A percentile compares a stretch with the other conserved stretches of the same genome.
phyloP scores from a whole-genome alignment of 2,888 invertebrate genomes.

The Fragum fragum region DNA sequence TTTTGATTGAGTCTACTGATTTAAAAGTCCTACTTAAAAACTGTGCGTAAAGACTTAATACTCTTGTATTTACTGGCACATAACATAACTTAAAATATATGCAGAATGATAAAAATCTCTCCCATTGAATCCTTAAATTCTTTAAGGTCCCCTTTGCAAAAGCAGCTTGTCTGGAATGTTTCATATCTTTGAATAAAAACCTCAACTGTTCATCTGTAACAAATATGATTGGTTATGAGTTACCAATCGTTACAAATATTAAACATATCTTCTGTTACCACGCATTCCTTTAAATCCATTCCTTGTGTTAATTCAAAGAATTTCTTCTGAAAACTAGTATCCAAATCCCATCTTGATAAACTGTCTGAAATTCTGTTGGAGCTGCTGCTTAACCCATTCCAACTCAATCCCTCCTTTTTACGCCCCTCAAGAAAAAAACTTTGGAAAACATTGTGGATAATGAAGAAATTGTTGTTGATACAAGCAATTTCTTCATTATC shows the following conservation, averaged over 20 bases:
- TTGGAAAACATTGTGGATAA: too few relatives aligned
- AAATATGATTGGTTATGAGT: too few relatives aligned
- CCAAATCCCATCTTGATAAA: neutral
- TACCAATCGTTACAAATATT: too few relatives aligned
- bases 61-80: neutral
- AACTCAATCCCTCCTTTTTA: too few relatives aligned
- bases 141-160: neutral
- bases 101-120: neutral
- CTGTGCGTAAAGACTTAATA: neutral
- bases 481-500: too few relatives aligned
- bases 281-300: too few relatives aligned
- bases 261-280: too few relatives aligned
- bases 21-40: neutral
- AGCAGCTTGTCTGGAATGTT: too few relatives aligned
- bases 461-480: too few relatives aligned
- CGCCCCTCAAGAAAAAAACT: too few relatives aligned
- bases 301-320: too few relatives aligned
- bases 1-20: neutral
- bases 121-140: constrained; percentile 1
- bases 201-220: neutral
- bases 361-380: neutral
- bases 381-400: neutral
- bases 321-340: too few relatives aligned
- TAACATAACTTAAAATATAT: neutral
- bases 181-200: neutral